Conservation (phyloP, 2,113 vertebrate species). For the Cololabis saira region DNA sequence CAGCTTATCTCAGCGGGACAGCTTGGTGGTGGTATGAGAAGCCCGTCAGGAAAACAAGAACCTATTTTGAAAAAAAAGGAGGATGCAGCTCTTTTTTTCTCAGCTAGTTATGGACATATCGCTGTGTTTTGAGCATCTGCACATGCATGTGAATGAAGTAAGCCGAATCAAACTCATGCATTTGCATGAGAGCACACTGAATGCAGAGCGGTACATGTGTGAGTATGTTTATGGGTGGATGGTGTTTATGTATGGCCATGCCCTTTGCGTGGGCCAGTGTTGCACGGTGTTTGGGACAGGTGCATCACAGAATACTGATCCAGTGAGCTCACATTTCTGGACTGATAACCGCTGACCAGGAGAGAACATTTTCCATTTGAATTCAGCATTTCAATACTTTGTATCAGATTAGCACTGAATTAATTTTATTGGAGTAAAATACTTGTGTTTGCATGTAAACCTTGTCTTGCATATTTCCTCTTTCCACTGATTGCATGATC, state of each 20-base stretch:
- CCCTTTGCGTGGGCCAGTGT: neutral
- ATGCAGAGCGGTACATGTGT: neutral
- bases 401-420: neutral
- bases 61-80: constrained; percentile 60
- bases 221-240: constrained; percentile 1
- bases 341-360: constrained; percentile 13
- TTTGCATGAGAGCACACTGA: constrained; percentile 11
- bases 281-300: neutral
- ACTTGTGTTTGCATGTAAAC: no score
- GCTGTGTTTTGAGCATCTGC: constrained; percentile 8
- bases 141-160: constrained; percentile 5
- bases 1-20: constrained; percentile 92
- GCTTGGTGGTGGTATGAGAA: constrained; percentile 67
- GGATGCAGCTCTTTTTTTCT: constrained; percentile 24
- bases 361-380: neutral
- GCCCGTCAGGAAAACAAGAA: constrained; percentile 66
- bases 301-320: constrained; percentile 2
- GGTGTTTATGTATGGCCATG: constrained; percentile 25
- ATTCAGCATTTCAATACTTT: neutral
- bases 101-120: constrained; percentile 19
- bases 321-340: constrained; percentile 24
- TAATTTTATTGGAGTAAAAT: no score
- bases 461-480: no score
- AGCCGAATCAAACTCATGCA: constrained; percentile 1
- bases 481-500: neutral